Evolutionary conservation across 2,797 vertebrate species (phyloP).

Genomic region (Sebastes matsubarae): DNA sequence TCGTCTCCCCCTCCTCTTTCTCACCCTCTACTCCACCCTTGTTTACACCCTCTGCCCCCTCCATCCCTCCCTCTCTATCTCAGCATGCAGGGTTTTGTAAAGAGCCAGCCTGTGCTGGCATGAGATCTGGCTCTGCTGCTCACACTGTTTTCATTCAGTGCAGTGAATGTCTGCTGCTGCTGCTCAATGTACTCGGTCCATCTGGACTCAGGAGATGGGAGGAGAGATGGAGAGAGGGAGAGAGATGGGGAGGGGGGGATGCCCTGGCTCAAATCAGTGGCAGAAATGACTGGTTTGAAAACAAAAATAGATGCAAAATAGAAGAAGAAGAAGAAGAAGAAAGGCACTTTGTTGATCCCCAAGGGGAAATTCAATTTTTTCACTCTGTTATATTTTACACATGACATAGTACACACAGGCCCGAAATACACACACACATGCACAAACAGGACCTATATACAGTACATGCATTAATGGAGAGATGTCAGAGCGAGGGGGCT

Average conservation of each 20-base stretch:
- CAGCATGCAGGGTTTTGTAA: slow-evolving; percentile 37
- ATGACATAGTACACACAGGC: too few relatives aligned
- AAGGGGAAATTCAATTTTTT: too few relatives aligned
- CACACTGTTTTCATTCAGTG: slow-evolving; percentile 37
- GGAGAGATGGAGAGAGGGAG: neutral
- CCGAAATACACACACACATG: too few relatives aligned
- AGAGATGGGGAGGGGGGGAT: neutral
- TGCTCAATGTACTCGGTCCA: slow-evolving; percentile 38
- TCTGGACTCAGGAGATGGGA: slow-evolving; percentile 41
- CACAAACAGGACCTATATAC: too few relatives aligned
- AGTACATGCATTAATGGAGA: too few relatives aligned
- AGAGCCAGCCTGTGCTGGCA: slow-evolving; percentile 46
- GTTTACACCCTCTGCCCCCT: slow-evolving; percentile 21
- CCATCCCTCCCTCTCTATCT: neutral
- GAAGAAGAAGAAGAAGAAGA: too few relatives aligned
- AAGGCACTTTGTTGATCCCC: too few relatives aligned
- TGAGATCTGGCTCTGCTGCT: slow-evolving; percentile 38
- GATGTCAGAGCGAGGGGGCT: too few relatives aligned
- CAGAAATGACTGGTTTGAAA: slow-evolving; percentile 21
- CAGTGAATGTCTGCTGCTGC: slow-evolving; percentile 46
- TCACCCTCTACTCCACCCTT: neutral
- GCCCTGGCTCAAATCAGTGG: neutral
- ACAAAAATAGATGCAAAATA: slow-evolving; percentile 8
- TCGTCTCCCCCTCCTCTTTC: neutral
- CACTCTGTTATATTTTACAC: too few relatives aligned